phyloP scores from a whole-genome alignment of 2,797 vertebrate genomes.

The Rhinogobio ventralis region DNA sequence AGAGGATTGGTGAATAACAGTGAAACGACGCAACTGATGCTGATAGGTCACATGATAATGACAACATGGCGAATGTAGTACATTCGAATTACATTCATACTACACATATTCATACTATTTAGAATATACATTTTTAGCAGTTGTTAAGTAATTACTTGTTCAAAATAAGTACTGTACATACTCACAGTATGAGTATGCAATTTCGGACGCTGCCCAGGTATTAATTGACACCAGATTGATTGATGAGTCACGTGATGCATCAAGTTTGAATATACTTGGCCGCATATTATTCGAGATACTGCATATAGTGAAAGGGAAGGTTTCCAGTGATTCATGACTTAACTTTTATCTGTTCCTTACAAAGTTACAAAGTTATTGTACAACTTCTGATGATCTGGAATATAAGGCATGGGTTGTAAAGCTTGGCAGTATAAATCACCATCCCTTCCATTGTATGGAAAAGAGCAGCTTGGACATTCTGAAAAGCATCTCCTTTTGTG shows the following conservation, averaged over 20 bases:
- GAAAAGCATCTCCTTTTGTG: not conserved
- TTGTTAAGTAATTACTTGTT: no score
- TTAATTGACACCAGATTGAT: not conserved
- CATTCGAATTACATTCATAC: no score
- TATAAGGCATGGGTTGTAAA: not conserved
- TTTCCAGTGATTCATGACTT: not conserved
- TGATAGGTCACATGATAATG: no score
- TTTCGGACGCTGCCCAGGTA: no score
- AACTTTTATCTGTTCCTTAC: not conserved
- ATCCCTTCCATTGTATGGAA: not conserved
- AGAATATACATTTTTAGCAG: no score
- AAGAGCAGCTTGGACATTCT: not conserved
- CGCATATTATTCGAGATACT: not conserved
- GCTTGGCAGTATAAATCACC: not conserved
- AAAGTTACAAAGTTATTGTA: not conserved
- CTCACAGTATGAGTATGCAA: fast-evolving
- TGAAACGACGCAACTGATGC: no score
- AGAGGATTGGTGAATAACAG: no score
- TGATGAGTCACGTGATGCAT: not conserved
- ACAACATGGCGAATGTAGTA: no score
- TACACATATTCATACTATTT: no score
- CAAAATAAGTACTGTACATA: no score
- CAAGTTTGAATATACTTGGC: not conserved
- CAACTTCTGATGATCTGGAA: not conserved
- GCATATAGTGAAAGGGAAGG: not conserved